A percentile compares a stretch with the other conserved stretches of the same genome.
Conservation (phyloP, 2,888 invertebrate species). For the Atrina japonica region DNA sequence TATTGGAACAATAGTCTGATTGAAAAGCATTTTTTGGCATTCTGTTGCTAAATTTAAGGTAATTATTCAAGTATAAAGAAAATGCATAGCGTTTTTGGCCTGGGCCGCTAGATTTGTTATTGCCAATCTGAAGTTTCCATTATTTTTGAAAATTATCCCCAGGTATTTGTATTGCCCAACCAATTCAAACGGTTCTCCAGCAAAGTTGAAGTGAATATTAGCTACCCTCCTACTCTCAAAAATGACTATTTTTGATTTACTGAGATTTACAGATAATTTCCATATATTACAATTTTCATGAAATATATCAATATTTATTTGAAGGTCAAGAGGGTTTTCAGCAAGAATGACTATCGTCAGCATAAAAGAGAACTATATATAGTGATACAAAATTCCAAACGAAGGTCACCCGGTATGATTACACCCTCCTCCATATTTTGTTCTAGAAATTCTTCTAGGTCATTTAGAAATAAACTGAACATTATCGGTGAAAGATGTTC, state of each 20-base stretch:
- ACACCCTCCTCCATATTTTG: constrained; percentile 4
- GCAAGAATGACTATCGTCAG: constrained; percentile 26
- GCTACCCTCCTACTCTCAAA: constrained; percentile 3
- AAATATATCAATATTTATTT: not conserved
- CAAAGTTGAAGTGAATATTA: no score
- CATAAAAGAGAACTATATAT: constrained; percentile 30
- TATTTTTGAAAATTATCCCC: no score
- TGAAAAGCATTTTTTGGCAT: no score
- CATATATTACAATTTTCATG: constrained; percentile 18
- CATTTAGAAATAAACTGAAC: constrained; percentile 32
- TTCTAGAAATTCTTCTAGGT: constrained; percentile 11
- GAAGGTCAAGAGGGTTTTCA: constrained; percentile 19
- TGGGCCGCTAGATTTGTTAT: no score
- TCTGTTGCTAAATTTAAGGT: no score
- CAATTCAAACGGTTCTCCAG: no score
- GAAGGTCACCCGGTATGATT: not conserved
- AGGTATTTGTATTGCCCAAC: no score
- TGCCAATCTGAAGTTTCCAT: no score
- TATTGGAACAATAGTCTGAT: no score
- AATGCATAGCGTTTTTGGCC: no score
- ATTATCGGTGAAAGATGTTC: constrained; percentile 30
- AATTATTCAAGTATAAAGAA: no score
- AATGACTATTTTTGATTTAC: constrained; percentile 25
- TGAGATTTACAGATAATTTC: constrained; percentile 22
- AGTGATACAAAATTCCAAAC: not conserved